Percentiles rank a stretch among this genome's conserved stretches.
These are phyloP conservation scores for Diacarnus erythraeanus DNA, from an alignment of 37 sponge, comb jelly and placozoan genomes.

Conservation along the genomic window DNA sequence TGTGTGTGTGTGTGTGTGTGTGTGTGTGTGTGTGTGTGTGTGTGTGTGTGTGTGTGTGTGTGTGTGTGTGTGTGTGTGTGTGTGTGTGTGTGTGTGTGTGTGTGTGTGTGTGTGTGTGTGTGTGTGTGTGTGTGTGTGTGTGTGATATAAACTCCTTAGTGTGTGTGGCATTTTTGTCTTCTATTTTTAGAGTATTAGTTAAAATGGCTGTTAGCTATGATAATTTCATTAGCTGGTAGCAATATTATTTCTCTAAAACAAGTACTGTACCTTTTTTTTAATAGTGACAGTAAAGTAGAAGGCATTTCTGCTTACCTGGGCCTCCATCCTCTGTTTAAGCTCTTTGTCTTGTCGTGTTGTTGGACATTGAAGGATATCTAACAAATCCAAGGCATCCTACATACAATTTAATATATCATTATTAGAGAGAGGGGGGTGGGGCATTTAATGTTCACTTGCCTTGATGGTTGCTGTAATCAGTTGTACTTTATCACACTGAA, in stretches of 20 bases:
- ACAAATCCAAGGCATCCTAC: conserved; percentile 54
- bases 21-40: neutral
- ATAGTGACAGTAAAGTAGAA: no score
- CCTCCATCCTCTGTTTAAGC: conserved; percentile 33
- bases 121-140: neutral
- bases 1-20: no score
- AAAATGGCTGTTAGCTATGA: no score
- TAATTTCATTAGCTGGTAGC: no score
- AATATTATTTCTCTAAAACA: no score
- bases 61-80: neutral
- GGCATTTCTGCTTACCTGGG: conserved; percentile 27
- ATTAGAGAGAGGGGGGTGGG: no score
- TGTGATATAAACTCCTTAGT: no score
- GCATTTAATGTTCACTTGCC: no score
- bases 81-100: neutral
- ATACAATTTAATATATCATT: neutral
- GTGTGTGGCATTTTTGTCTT: no score
- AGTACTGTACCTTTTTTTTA: no score
- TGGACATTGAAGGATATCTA: conserved; percentile 27
- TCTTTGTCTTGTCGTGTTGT: conserved; percentile 24
- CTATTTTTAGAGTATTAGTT: no score
- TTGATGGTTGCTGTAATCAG: conserved; percentile 46
- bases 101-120: conserved; percentile 2
- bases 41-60: neutral
- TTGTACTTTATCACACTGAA: conserved; percentile 48